Evolutionary conservation across 2,797 vertebrate genomes (phyloP), one percentile per base, ranked within the genome.

Genomic region (Catharus ustulatus): DNA sequence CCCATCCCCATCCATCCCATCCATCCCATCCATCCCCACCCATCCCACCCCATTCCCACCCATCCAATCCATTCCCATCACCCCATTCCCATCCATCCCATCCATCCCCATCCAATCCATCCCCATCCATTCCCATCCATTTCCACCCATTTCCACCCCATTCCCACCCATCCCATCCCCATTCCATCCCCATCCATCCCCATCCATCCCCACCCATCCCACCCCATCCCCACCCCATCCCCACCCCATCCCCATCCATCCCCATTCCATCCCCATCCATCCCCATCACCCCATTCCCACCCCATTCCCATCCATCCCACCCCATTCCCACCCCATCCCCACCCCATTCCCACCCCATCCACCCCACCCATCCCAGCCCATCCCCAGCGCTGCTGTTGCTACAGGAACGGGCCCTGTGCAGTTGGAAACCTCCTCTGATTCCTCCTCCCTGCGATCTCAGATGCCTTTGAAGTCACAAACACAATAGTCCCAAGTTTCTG

Each of bases 331-430:
- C 24, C 21, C 20, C n/a, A n/a, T n/a, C n/a, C n/a, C n/a, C n/a
- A 21, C 22, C 23, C 23, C 48, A 13, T 4, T 23, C 55, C 57
- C 16, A 57, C 32, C 55, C n/a, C 55, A 38, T 24, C 72, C 58
- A 27, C 34, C 55, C 34, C 72, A 49, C 15, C 27, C 68, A 46
- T 55, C 73, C 71, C 82, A 43, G 21, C 34, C 57, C n/a, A 26
- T 5, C 6, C 3, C 49, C 57, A 57, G 20, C 36, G 3, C 84
- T 43, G 86, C 93, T 1, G 94, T 97, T 96, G 94, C 95, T 8
- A 93, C 42, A 90, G 94, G 86, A 96, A 95, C 94, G 21, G 79
- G 62, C 5, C 11, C 38, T 40, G 55, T 38, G 55, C 81, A 86
- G 91, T 21, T 94, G 34, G 82, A 93, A 96, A 85, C 72, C 81